These are phyloP conservation scores for Pentalonia nigronervosa DNA, from an alignment of 1,140 invertebrate genomes.

Conservation along the genomic window DNA sequence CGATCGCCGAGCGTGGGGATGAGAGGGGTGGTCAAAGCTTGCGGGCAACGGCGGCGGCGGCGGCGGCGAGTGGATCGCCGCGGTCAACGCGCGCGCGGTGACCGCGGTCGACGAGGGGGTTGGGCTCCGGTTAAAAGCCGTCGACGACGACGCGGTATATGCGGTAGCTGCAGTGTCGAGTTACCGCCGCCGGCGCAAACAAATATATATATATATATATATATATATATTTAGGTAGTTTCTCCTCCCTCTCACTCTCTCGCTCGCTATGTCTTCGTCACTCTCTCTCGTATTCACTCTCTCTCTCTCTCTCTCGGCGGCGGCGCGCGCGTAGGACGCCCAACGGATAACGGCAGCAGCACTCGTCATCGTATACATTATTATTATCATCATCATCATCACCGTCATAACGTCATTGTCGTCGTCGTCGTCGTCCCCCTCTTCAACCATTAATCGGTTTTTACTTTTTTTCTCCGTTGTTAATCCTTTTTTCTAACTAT, in stretches of 20 bases:
- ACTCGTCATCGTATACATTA: not conserved
- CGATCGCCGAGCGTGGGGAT: not conserved
- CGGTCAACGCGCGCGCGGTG: not conserved
- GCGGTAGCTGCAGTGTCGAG: not conserved
- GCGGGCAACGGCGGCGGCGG: not conserved
- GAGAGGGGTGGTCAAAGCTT: not conserved
- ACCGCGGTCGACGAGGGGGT: not conserved
- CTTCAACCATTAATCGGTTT: not conserved
- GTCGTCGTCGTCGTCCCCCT: not conserved
- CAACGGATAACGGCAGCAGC: not conserved
- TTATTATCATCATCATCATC: not conserved
- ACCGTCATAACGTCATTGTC: not conserved
- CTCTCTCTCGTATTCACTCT: not conserved
- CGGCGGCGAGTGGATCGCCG: no score
- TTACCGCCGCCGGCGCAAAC: not conserved
- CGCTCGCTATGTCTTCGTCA: no score
- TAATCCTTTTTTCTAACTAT: not conserved
- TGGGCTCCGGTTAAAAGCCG: constrained; percentile 41
- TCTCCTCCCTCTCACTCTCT: not conserved
- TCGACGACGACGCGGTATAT: not conserved
- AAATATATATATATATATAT: not conserved
- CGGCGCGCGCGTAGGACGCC: not conserved
- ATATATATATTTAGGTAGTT: not conserved
- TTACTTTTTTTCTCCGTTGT: not conserved
- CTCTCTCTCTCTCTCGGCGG: not conserved